Evolutionary conservation across 1,140 invertebrate genomes (phyloP).

Genomic region (Euwallacea fornicatus): DNA sequence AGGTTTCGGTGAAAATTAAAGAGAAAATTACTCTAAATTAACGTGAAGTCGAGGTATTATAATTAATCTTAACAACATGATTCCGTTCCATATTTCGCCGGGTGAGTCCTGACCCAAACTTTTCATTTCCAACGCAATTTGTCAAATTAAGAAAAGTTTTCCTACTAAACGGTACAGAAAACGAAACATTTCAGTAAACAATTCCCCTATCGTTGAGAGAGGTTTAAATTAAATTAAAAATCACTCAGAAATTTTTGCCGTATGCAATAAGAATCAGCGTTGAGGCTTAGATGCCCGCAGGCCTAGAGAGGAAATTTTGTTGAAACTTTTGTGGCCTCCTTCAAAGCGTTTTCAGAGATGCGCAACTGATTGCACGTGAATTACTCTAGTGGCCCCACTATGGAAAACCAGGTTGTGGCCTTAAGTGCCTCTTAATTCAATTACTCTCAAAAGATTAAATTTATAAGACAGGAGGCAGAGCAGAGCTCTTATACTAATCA

Average conservation of each 20-base stretch:
- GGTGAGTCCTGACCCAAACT: no score
- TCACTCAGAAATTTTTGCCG: no score
- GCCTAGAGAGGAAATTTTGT: no score
- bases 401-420: no score
- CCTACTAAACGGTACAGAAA: not conserved
- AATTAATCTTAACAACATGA: not conserved
- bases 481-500: not conserved
- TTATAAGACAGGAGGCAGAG: no score
- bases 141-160: slow-evolving; percentile 1
- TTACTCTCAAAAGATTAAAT: no score
- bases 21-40: not conserved
- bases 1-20: not conserved
- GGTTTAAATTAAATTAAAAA: not conserved
- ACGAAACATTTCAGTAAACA: not conserved
- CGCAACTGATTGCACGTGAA: not conserved
- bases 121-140: no score
- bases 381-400: not conserved
- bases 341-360: not conserved
- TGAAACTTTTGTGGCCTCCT: not conserved
- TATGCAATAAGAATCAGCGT: no score
- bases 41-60: not conserved
- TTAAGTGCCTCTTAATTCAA: no score
- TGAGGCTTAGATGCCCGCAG: no score
- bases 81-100: not conserved
- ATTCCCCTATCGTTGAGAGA: not conserved